phyloP scores from a whole-genome alignment of 92 coral and sea anemone species.

The Bergia sp. region DNA sequence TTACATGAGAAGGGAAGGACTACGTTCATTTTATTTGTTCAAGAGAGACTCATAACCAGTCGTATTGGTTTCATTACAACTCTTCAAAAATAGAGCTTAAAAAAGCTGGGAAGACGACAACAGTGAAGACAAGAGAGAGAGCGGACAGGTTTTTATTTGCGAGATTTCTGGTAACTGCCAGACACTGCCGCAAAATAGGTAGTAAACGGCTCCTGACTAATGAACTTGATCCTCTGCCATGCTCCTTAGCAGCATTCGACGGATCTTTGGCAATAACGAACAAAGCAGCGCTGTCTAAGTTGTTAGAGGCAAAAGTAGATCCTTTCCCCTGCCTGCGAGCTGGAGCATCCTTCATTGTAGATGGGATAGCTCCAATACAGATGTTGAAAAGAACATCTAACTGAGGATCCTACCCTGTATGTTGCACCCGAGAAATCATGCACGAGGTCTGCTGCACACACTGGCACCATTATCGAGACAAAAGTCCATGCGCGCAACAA shows the following conservation, averaged over 20 bases:
- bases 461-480: neutral
- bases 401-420: neutral
- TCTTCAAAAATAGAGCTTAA: constrained; percentile 65
- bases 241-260: constrained; percentile 63
- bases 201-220: constrained; percentile 47
- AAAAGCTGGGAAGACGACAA: constrained; percentile 22
- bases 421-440: constrained; percentile 17
- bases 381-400: too few species aligned
- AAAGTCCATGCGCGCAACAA: too few species aligned
- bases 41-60: constrained; percentile 38
- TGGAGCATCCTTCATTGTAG: too few species aligned
- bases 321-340: too few species aligned
- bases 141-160: constrained; percentile 65
- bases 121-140: constrained; percentile 32
- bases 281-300: neutral
- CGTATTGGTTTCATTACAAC: constrained; percentile 58
- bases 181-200: constrained; percentile 61
- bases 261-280: constrained; percentile 2
- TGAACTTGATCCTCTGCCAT: constrained; percentile 70
- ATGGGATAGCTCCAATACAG: too few species aligned
- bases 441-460: neutral
- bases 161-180: constrained; percentile 49
- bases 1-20: too few species aligned
- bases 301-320: too few species aligned
- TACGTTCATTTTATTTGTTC: constrained; percentile 43